Evolutionary conservation across 2,113 vertebrate genomes (phyloP), one percentile per base, ranked within the genome.

Genomic region (Hemibagrus wyckioides): DNA sequence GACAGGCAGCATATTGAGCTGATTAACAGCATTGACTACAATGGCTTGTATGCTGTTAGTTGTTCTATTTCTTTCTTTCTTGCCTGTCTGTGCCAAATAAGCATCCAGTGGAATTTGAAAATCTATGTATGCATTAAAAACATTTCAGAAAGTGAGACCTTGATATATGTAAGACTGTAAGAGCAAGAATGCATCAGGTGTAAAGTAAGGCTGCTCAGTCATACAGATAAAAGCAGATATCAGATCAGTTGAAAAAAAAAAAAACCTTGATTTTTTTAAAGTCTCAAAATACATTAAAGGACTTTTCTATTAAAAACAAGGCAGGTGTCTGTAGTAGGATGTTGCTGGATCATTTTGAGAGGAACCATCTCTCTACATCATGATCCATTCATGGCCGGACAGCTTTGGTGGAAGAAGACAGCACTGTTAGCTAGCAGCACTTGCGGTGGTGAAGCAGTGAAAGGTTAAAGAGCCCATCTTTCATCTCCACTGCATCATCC

Each of bases 391-490:
- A 82, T 57, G 85, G 65, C 85, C 65, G 77, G 81, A 87, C 86
- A 87, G 86, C 39, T 76, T 61, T 83, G 80, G 86, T 3, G 56
- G 80, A 83, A 75, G 80, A 33, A 76, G 69, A 83, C 81, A 36
- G 36, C 50, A 30, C 63, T 2, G 77, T 86, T 93, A 93, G 92
- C 94, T 92, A 93, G 90, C 90, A 94, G 94, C 94, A 93, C 93
- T 95, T 92, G 93, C 91, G 69, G 90, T 93, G 85, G 93, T 92
- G 92, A 91, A 93, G 92, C 94, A 93, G 93, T 94, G 93, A 94
- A 95, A 94, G 95, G 95, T 94, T 95, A 93, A 93, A 93, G 93
- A 93, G 94, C 93, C 93, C 93, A 95, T 95, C 95, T 95, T 95
- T 95, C 93, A 95, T 95, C 95, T 94, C 91, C 93, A 93, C 94